Base-by-base conservation (phyloP, 2,113 vertebrate species). In the Variabilichromis moorii region DNA sequence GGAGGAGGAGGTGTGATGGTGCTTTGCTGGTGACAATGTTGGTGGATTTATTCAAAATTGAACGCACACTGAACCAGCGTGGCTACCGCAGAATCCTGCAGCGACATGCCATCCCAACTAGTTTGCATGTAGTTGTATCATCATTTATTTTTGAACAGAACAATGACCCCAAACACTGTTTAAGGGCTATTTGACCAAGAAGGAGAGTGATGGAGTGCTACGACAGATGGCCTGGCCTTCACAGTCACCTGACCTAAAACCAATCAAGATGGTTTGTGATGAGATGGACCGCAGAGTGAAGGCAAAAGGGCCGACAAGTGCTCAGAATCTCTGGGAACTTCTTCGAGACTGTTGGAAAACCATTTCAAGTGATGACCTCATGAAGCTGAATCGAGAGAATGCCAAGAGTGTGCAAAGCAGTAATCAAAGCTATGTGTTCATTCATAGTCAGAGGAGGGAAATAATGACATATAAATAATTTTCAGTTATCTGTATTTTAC, bases 51-150 rank as follows among this genome's bases (percentile, higher is more conserved):
- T 55, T 54, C 6, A 54, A 54, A 54, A 54, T 24, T 54, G 53
- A 24, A 54, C 0, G 53, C 10, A 54, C 53, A 54, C 1, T 54
- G 53, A 54, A 24, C 53, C n/a, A 54, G 6, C 5, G 0, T 53
- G 50, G 51, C 19, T 17, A 50, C 4, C 7, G 1, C 19, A 53
- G 19, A 2, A 26, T 55, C 21, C 6, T 55, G 21, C 21, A 55
- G 21, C 11, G 2, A 26, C 21, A 55, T 55, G 0, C 12, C 51
- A 53, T 53, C 19, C 19, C 8, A 50, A 8, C 47, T 8, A 10
- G 19, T 53, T 53, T 53, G 19, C 16, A 1, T 53, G n/a, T 53
- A 53, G 19, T 53, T 53, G 5, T 10, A n/a, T 2, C 51, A 57
- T 57, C 54, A 26, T 5, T 57, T 57, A 57, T 57, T 57, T 57